Evolutionary conservation across 2,797 vertebrate species (phyloP).

Genomic region (Leucoraja ocellata): DNA sequence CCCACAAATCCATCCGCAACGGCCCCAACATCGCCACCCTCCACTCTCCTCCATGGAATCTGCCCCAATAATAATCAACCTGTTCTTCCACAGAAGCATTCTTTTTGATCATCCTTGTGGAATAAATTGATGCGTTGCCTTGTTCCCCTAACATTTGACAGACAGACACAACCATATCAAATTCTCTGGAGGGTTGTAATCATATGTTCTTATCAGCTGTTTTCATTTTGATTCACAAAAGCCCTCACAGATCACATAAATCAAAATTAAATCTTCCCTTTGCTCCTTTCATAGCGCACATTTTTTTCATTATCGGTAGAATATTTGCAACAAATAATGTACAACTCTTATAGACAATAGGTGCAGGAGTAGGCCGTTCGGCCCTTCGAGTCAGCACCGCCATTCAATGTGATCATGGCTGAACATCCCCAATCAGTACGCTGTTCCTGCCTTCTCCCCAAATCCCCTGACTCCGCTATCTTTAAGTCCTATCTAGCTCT

Average conservation of each 20-base stretch:
- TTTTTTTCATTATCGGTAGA: background rate
- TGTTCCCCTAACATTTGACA: background rate
- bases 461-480: too few species aligned
- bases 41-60: too few species aligned
- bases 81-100: background rate
- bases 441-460: too few species aligned
- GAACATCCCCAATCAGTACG: too few species aligned
- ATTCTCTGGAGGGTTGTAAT: background rate
- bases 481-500: too few species aligned
- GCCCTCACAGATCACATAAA: background rate
- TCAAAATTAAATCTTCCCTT: background rate
- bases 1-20: too few species aligned
- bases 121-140: background rate
- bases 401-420: too few species aligned
- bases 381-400: too few species aligned
- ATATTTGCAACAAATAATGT: background rate
- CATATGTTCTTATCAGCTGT: background rate
- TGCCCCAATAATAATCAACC: too few species aligned
- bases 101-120: background rate
- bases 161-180: background rate
- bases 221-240: background rate
- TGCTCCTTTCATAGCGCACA: background rate
- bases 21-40: too few species aligned
- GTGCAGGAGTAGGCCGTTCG: too few species aligned
- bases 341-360: too few species aligned